A percentile compares a stretch with the other conserved stretches of the same genome.
Evolutionary conservation across 2,888 invertebrate species (phyloP).

Genomic region (Trissolcus japonicus): DNA sequence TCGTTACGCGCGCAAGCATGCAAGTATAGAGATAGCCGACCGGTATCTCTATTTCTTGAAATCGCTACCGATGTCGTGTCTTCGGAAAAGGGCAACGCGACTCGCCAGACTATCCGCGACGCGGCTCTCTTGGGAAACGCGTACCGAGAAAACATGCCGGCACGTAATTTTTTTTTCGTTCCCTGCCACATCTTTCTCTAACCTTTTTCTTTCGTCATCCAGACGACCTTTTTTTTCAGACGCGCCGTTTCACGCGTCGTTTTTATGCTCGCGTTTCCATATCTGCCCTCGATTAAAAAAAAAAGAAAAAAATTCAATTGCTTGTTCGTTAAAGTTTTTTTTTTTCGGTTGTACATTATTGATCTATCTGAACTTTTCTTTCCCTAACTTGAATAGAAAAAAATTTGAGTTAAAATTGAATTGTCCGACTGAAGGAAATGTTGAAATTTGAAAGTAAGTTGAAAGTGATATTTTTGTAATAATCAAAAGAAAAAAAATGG

Average conservation of each 20-base stretch:
- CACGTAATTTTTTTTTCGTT: background rate
- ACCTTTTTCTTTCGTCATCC: conserved; percentile 36
- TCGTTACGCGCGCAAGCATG: conserved; percentile 50
- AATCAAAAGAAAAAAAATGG: too few relatives aligned
- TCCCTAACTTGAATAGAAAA: too few relatives aligned
- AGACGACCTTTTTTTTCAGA: conserved; percentile 19
- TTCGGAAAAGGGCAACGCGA: conserved; percentile 56
- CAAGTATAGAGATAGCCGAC: conserved; percentile 49
- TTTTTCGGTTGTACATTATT: too few relatives aligned
- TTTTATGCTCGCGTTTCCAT: background rate
- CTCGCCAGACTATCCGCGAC: conserved; percentile 29
- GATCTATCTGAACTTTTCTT: too few relatives aligned
- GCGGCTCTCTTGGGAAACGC: conserved; percentile 54
- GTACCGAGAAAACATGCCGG: conserved; percentile 38
- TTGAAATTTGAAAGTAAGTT: too few relatives aligned
- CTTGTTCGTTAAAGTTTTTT: too few relatives aligned
- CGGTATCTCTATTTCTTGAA: conserved; percentile 54
- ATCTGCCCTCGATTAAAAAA: conserved; percentile 15
- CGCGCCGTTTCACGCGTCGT: conserved; percentile 25
- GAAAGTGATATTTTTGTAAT: too few relatives aligned
- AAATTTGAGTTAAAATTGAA: too few relatives aligned
- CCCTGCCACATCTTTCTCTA: conserved; percentile 7
- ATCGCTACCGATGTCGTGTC: conserved; percentile 55
- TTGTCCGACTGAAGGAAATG: too few relatives aligned
- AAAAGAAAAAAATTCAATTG: too few relatives aligned